Conservation (phyloP, 2,797 vertebrate genomes). For the Diplodus sargus region DNA sequence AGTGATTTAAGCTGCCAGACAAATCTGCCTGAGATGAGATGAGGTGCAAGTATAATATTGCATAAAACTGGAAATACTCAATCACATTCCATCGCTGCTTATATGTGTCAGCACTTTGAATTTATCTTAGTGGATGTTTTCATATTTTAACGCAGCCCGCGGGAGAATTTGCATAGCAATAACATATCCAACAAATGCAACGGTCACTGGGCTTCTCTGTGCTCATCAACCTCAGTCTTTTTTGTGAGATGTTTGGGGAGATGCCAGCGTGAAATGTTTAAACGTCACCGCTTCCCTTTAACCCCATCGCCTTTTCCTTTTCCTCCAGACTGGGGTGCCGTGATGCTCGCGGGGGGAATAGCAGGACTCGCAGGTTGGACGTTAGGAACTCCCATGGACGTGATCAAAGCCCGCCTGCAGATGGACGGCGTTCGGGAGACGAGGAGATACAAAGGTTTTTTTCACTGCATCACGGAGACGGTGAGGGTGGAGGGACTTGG, state of each 20-base stretch:
- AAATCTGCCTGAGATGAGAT: too few species aligned
- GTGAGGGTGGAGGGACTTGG: constrained; percentile 84
- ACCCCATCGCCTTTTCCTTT: background rate
- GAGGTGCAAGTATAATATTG: too few species aligned
- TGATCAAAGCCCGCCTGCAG: constrained; percentile 94
- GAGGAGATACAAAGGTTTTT: constrained; percentile 87
- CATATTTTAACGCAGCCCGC: background rate
- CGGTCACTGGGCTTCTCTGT: background rate
- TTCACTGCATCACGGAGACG: constrained; percentile 88
- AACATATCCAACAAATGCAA: background rate
- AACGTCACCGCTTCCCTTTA: background rate
- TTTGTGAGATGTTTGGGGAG: too few species aligned
- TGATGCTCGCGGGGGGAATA: constrained; percentile 90
- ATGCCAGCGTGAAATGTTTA: too few species aligned
- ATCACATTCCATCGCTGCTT: background rate
- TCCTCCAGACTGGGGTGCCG: constrained; percentile 83
- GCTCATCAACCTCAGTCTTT: too few species aligned
- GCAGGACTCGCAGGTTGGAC: constrained; percentile 91
- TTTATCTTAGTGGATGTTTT: background rate
- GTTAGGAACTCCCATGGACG: constrained; percentile 93
- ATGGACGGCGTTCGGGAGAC: constrained; percentile 82
- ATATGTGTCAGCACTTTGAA: background rate
- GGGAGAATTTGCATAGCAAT: background rate
- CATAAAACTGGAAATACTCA: too few species aligned
- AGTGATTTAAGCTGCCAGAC: too few species aligned